Percentiles rank a stretch among this genome's conserved stretches.
These are phyloP conservation scores for Eueremaeus valkanovi DNA, from an alignment of 2,888 invertebrate genomes.

Conservation along the genomic window DNA sequence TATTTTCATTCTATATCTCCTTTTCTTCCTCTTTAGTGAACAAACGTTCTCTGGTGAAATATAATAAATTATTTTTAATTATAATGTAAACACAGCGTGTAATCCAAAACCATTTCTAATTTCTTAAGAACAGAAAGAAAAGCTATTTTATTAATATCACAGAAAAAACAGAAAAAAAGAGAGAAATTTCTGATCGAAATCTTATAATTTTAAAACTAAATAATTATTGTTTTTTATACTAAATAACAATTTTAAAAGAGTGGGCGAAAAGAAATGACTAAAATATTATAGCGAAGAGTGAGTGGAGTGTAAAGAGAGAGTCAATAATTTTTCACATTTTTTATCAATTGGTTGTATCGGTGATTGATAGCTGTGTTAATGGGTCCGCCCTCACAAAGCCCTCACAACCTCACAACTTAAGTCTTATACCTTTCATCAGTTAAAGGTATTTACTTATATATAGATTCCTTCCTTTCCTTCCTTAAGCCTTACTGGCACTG, in stretches of 20 bases:
- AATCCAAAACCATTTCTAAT: slow-evolving; percentile 1
- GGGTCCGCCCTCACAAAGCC: slow-evolving; percentile 32
- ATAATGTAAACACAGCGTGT: slow-evolving; percentile 7
- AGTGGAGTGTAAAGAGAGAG: too few relatives aligned
- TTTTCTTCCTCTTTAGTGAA: background rate
- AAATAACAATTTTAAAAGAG: too few relatives aligned
- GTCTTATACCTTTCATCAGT: slow-evolving; percentile 27
- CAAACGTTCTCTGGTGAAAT: background rate
- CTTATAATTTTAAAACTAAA: too few relatives aligned
- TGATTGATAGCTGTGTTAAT: slow-evolving; percentile 36
- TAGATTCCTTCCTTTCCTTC: background rate
- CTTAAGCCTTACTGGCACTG: too few relatives aligned
- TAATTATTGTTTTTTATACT: too few relatives aligned
- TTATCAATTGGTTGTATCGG: slow-evolving; percentile 35
- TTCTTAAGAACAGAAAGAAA: too few relatives aligned
- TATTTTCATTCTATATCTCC: background rate
- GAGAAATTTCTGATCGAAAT: too few relatives aligned
- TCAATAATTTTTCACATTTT: slow-evolving; percentile 9
- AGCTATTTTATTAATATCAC: too few relatives aligned
- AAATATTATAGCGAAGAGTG: too few relatives aligned
- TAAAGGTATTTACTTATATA: slow-evolving; percentile 34
- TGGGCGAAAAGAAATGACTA: too few relatives aligned
- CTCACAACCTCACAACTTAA: slow-evolving; percentile 20
- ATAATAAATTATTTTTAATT: slow-evolving; percentile 20
- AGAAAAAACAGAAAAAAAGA: too few relatives aligned